Base-by-base conservation (phyloP, 2,797 vertebrate genomes). In the Bryconaethiops microstoma region DNA sequence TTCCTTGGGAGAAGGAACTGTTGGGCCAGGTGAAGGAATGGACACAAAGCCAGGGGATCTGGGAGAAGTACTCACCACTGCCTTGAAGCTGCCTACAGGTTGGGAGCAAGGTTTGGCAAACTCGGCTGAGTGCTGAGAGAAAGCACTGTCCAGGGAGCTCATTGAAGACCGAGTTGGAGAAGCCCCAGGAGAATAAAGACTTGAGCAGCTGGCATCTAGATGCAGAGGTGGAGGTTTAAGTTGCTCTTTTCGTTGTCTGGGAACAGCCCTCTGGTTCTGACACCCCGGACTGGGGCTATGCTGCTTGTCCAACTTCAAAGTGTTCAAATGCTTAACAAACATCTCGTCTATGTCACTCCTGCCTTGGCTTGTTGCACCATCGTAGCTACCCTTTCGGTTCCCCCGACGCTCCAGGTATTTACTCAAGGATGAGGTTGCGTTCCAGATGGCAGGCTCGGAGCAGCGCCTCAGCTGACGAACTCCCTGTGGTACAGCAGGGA, bases 141-240 rank as follows among this genome's bases (percentile, higher is more conserved):
- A 98, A 90, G 95, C 95, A 35, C 96, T 97, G 91, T 99, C 97
- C 83, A 97, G 87, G 21, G 97, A 98, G 88, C 96, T 97, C 86
- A 97, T 92, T 0, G 97, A 97, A 0, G 96, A 97, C 81, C 95
- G 93, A 0, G 96, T 96, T 0, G 96, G 96, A 2, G 97, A 98
- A 0, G 96, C 96, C 0, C 92, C 95, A 0, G 96, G 95, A 45
- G 97, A 98, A 5, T 96, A 98, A 29, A 96, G 91, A 71, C 95
- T 98, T 54, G 96, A 97, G 73, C 92, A 96, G 88, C 96, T 97
- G 73, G 95, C 93, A 60, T 93, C 95, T 76, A 98, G 84, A 35
- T 92, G 92, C 16, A 97, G 84, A 0, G 95, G 94, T 7, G 89
- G 89, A 0, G 93, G 94, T 73, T 93, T 93, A 21, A 70, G 59